Base-by-base conservation (phyloP, 2,888 invertebrate genomes). In the Parochlus steinenii region DNA sequence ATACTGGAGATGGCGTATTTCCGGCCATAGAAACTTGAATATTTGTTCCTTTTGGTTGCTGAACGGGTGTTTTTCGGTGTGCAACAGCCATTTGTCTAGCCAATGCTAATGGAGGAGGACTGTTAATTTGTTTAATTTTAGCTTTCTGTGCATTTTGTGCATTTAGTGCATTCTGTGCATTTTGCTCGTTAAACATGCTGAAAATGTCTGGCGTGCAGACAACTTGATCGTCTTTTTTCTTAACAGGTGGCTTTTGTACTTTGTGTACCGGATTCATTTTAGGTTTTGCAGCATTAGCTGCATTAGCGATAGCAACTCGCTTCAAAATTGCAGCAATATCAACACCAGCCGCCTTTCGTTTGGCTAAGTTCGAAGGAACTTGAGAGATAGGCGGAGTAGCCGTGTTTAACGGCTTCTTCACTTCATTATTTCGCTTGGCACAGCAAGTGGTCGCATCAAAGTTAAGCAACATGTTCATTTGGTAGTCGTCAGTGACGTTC, bases 151-250 rank as follows among this genome's bases (percentile, higher is more conserved):
- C 18, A 8, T 3, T 18, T 10, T 27, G 10, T 12, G 31, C 3
- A 10, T 2, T 19, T 26, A 14, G 16, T 33, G 5, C n/a, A n/a
- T n/a, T n/a, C 7, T 20, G 7, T 24, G 7, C 28, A 7, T 33
- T 19, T 1, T 31, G n/a, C 12, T 23, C 23, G 20, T 33, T 37
- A 22, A 41, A 40, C 53, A 58, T 53, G 39, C 55, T 56, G 3
- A 58, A 42, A 16, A 58, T 43, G 50, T 72, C 73, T 1, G 72
- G 73, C 2, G 72, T 72, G 42, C 73, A 73, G 12, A 73, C 69
- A 10, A 73, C 66, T 48, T 61, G 63, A 47, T 63, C 57, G 44
- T 69, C 62, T 40, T 54, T 3, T 7, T 33, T 32, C 14, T 11
- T 17, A 14, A n/a, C 22, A 41, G 20, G 8, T 49, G 49, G 32